phyloP scores from a whole-genome alignment of 2,797 vertebrate genomes.

The Oreochromis mossambicus region DNA sequence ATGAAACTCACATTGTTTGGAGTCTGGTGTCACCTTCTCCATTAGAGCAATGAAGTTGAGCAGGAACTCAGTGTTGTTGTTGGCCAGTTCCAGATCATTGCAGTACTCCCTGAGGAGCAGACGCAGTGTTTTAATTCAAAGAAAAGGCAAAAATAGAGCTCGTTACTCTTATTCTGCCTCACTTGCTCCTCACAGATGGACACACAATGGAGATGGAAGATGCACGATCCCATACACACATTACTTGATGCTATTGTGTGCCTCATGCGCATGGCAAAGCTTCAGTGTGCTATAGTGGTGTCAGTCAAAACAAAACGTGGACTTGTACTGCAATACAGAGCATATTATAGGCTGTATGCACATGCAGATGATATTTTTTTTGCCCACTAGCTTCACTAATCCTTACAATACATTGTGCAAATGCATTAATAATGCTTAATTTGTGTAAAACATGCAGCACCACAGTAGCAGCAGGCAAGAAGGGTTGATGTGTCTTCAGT shows the following conservation, averaged over 20 bases:
- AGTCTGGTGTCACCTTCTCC: slow-evolving; percentile 99
- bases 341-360: neutral
- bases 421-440: neutral
- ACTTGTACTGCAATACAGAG: neutral
- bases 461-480: slow-evolving; percentile 46
- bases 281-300: neutral
- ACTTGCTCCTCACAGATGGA: neutral
- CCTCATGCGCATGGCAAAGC: slow-evolving; percentile 31
- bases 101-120: slow-evolving; percentile 91
- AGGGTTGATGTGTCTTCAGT: neutral
- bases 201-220: neutral
- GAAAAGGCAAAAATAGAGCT: neutral
- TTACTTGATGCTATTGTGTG: slow-evolving; percentile 4
- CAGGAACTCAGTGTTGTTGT: slow-evolving; percentile 99
- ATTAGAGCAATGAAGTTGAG: slow-evolving; percentile 98
- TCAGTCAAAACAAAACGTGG: slow-evolving; percentile 10
- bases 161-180: neutral
- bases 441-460: slow-evolving; percentile 39
- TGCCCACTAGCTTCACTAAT: neutral
- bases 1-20: slow-evolving; percentile 91
- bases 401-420: neutral
- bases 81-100: slow-evolving; percentile 95
- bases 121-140: neutral
- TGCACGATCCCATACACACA: neutral
- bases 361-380: slow-evolving; percentile 21